phyloP scores from a whole-genome alignment of 2,888 invertebrate genomes.

The Diachrysia chrysitis region DNA sequence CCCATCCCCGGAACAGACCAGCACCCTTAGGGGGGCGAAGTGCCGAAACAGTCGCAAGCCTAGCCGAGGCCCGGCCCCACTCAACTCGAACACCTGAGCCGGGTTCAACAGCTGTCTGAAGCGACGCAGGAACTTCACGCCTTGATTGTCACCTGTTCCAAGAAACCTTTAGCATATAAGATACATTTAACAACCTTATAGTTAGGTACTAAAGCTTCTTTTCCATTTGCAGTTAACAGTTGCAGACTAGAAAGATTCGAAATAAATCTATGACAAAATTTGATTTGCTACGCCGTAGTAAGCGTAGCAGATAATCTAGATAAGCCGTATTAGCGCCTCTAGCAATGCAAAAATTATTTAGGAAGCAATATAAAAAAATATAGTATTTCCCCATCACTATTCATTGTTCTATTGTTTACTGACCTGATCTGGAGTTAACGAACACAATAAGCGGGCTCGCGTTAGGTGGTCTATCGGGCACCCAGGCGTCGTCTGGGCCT shows the following conservation, averaged over 20 bases:
- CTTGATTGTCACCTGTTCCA: slow-evolving; percentile 96
- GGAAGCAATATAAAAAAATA: too few relatives aligned
- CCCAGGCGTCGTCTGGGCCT: slow-evolving; percentile 97
- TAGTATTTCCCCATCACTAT: too few relatives aligned
- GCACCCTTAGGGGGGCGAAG: slow-evolving; percentile 98
- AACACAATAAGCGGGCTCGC: slow-evolving; percentile 97
- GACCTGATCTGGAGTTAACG: slow-evolving; percentile 98
- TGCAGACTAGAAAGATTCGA: not conserved
- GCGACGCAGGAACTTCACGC: slow-evolving; percentile 97
- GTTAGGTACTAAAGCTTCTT: not conserved
- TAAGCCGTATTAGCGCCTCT: too few relatives aligned
- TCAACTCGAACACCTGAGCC: slow-evolving; percentile 99
- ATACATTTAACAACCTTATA: not conserved
- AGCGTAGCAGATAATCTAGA: not conserved
- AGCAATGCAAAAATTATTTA: too few relatives aligned
- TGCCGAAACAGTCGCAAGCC: slow-evolving; percentile 96
- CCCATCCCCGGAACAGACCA: slow-evolving; percentile 99
- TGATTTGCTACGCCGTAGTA: slow-evolving; percentile 2
- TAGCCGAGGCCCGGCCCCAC: slow-evolving; percentile 95
- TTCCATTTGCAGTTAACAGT: not conserved
- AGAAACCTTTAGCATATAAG: not conserved
- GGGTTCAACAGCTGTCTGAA: slow-evolving; percentile 99
- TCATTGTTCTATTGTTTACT: not conserved
- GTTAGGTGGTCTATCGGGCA: slow-evolving; percentile 94
- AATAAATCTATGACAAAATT: not conserved